These are phyloP conservation scores for Aphidius gifuensis DNA, from an alignment of 1,140 invertebrate species.

Conservation along the genomic window DNA sequence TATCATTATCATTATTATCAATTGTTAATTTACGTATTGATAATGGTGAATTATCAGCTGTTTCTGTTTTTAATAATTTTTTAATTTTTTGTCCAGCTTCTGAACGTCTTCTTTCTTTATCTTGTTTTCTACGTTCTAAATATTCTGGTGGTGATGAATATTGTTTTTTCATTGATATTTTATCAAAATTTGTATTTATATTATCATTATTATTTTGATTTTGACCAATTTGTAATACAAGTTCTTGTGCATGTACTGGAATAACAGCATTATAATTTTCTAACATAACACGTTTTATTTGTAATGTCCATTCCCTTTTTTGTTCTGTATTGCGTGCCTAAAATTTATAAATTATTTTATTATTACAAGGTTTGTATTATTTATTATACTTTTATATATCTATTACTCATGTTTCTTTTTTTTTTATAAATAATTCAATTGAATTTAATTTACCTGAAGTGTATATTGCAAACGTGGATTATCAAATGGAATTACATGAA, in stretches of 20 bases:
- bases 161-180: slow-evolving; percentile 64
- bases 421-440: neutral
- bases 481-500: slow-evolving; percentile 95
- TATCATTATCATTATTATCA: slow-evolving; percentile 30
- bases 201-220: slow-evolving; percentile 61
- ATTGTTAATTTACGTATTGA: slow-evolving; percentile 33
- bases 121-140: slow-evolving; percentile 75
- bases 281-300: slow-evolving; percentile 87
- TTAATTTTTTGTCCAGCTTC: slow-evolving; percentile 63
- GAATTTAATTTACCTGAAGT: slow-evolving; percentile 63
- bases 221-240: slow-evolving; percentile 89
- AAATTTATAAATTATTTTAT: slow-evolving; percentile 13
- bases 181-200: slow-evolving; percentile 45
- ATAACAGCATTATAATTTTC: slow-evolving; percentile 94
- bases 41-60: slow-evolving; percentile 32
- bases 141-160: slow-evolving; percentile 83
- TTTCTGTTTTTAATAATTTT: slow-evolving; percentile 54
- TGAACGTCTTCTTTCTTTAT: slow-evolving; percentile 67
- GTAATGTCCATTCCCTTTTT: slow-evolving; percentile 90
- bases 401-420: too few relatives aligned
- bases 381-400: neutral
- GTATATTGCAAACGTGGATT: slow-evolving; percentile 87
- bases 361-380: slow-evolving; percentile 2
- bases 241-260: slow-evolving; percentile 85
- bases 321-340: slow-evolving; percentile 83